Conservation (phyloP, 2,797 vertebrate genomes). For the Thalassophryne amazonica region DNA sequence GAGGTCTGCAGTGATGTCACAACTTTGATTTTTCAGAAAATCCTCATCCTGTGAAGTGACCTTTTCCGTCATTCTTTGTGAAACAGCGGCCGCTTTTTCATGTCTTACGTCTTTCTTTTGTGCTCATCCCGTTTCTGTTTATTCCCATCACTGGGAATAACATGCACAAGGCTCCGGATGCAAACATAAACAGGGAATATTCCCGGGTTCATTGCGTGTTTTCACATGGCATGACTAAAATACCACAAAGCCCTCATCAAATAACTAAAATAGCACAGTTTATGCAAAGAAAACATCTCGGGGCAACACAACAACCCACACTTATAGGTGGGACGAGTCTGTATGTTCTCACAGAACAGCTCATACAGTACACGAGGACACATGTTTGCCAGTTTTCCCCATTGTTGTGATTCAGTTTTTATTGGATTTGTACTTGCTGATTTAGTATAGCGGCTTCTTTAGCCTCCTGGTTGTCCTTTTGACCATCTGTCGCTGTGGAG, state of each 20-base stretch:
- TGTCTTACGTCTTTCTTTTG: constrained; percentile 42
- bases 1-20: constrained; percentile 52
- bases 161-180: constrained; percentile 59
- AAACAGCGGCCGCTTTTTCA: not conserved
- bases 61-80: constrained; percentile 14
- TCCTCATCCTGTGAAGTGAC: constrained; percentile 42
- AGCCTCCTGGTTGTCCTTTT: too few species aligned
- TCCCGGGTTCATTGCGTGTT: constrained; percentile 54
- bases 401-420: too few species aligned
- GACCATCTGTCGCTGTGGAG: too few species aligned
- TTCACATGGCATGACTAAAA: constrained; percentile 60
- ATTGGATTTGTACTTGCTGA: too few species aligned
- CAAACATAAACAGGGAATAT: constrained; percentile 63
- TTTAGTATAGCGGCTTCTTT: too few species aligned
- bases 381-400: too few species aligned
- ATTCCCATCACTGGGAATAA: constrained; percentile 64
- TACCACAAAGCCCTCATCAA: constrained; percentile 56
- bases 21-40: constrained; percentile 51
- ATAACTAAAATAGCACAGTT: constrained; percentile 61
- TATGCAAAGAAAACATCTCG: constrained; percentile 52
- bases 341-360: constrained; percentile 7
- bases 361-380: not conserved
- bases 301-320: constrained; percentile 5
- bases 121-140: constrained; percentile 51
- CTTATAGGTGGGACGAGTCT: constrained; percentile 11